phyloP scores from a whole-genome alignment of 2,888 invertebrate genomes.

The Rhyacophila evoluta region DNA sequence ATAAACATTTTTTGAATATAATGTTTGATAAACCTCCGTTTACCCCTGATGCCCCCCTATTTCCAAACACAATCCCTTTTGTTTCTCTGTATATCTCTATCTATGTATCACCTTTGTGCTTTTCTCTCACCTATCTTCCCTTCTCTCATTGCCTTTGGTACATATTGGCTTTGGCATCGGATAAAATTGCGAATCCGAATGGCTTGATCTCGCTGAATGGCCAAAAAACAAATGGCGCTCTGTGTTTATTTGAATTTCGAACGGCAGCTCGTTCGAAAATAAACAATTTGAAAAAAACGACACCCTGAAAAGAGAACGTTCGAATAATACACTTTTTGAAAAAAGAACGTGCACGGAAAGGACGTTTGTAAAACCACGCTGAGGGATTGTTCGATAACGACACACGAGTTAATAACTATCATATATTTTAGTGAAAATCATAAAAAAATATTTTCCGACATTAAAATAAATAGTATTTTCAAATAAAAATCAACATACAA shows the following conservation, averaged over 20 bases:
- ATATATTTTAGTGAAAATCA: no score
- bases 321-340: neutral
- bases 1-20: no score
- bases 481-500: no score
- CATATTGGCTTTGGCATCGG: constrained; percentile 32
- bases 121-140: constrained; percentile 33
- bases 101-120: constrained; percentile 21
- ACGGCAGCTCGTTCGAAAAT: constrained; percentile 14
- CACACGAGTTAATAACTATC: no score
- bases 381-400: neutral
- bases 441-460: no score
- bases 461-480: no score
- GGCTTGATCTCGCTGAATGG: constrained; percentile 39
- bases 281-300: neutral
- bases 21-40: neutral
- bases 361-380: neutral
- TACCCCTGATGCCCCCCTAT: constrained; percentile 9
- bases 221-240: constrained; percentile 22
- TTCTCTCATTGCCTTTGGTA: constrained; percentile 30
- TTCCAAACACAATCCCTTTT: constrained; percentile 10
- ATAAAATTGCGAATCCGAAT: constrained; percentile 49
- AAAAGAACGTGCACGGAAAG: neutral
- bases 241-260: constrained; percentile 22
- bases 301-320: neutral
- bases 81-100: constrained; percentile 12